Evolutionary conservation across 2,113 vertebrate genomes (phyloP).

Genomic region (Heterocephalus glaber): DNA sequence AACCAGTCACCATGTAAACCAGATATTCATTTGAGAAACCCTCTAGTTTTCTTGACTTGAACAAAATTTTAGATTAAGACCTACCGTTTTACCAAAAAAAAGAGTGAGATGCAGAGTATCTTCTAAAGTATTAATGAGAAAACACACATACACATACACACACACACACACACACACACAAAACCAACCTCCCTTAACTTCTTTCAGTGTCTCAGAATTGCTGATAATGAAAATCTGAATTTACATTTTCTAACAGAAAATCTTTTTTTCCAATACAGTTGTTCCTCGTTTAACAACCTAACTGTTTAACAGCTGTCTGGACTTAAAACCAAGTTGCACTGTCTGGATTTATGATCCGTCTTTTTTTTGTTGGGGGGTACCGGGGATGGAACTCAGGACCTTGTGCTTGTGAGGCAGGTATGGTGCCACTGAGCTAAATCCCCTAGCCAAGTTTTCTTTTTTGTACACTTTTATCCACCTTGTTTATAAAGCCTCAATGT

Average conservation of each 20-base stretch:
- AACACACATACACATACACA: not conserved
- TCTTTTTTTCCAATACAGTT: not conserved
- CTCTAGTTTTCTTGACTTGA: not conserved
- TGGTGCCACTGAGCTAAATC: too few species aligned
- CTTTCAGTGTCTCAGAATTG: not conserved
- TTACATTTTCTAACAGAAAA: constrained; percentile 30
- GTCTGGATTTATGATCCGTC: not conserved
- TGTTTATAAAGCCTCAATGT: not conserved
- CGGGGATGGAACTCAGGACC: too few species aligned
- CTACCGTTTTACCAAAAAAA: not conserved
- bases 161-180: not conserved
- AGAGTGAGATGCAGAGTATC: not conserved
- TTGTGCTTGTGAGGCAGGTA: too few species aligned
- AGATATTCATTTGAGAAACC: not conserved
- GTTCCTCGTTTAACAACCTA: not conserved
- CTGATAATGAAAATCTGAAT: not conserved
- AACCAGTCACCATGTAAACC: not conserved
- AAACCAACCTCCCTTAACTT: not conserved
- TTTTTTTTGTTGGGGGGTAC: too few species aligned
- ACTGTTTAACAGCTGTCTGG: not conserved
- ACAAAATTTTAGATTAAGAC: constrained; percentile 10
- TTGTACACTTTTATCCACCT: not conserved
- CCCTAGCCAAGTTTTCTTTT: too few species aligned
- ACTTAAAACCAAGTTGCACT: not conserved
- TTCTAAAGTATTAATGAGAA: not conserved